Evolutionary conservation across 2,113 vertebrate species (phyloP), one percentile per base, ranked within the genome.

Genomic region (Elgaria multicarinata): DNA sequence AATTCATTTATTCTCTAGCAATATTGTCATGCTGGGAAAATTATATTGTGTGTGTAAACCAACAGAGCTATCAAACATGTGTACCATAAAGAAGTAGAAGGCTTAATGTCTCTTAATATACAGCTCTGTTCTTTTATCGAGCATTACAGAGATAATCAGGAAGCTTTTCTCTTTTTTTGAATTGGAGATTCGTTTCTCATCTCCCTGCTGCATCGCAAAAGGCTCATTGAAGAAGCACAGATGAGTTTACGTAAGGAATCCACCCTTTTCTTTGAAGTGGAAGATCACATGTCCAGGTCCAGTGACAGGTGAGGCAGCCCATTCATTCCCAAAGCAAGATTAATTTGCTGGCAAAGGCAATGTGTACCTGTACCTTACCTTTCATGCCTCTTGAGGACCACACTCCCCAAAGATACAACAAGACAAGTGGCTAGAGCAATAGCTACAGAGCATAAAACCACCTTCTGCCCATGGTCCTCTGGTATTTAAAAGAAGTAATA

Each of bases 21-120:
- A 93, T 92, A 91, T 86, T 89, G 71, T 86, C 93, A 87, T 7
- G 91, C 95, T 94, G 94, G 89, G 96, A 95, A 95, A 95, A 96
- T 87, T 91, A 94, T 96, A 92, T 94, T 96, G 94, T 93, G 90
- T 95, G 93, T 94, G 74, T 90, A 95, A 89, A 92, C 89, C 50
- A 82, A 93, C 90, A 50, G 10, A 92, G 93, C 93, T 91, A 93
- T 95, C 94, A 96, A 94, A 94, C 90, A 93, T 94, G 86, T 91
- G 90, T 85, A 91, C 78, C 85, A 87, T 64, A 0, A 7, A 93
- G n/a, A n/a, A 90, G 87, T 87, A 92, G 76, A 93, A 91, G 91
- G 91, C 93, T 95, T 93, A 96, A 87, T 93, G 87, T 93, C 94
- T 91, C 86, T 83, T 58, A 83, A 67, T 44, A 50, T 42, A 33